Evolutionary conservation across 2,888 invertebrate species (phyloP), one percentile per base, ranked within the genome.

Genomic region (Drosophila cognata): DNA sequence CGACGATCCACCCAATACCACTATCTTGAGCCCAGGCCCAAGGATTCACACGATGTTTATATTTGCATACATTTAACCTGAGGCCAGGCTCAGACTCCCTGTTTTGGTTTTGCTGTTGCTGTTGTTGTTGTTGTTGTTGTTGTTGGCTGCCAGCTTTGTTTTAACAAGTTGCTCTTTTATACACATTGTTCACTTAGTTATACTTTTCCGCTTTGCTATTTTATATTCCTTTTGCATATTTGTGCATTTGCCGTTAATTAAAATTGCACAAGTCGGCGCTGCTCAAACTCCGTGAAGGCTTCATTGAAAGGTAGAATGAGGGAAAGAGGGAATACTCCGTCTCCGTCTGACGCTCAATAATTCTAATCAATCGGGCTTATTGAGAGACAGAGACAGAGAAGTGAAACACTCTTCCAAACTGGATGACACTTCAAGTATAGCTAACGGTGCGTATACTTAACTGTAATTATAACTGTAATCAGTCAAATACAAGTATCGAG

Each of bases 51-150:
- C 80, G 80, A 76, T 88, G 84, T 86, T 86, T 89, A 84, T 76
- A 86, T 86, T 87, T 89, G 89, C 86, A 87, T 87, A 87, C 77
- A 81, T 87, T 89, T 87, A 84, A 77, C 88, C 83, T 75, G 73
- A 67, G 84, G 88, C 83, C 62, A 70, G 64, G 88, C 79, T 77
- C 71, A 68, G 72, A 58, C 61, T 77, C 41, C 31, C 43, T 29
- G 41, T 25, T 28, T n/a, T 62, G 48, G 53, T 31, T 55, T 31
- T 55, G 46, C 4, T 56, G 46, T 38, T 11, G 28, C 11, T 61
- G 61, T 50, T 58, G 36, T 41, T 73, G 67, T 62, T 69, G 60
- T 64, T 65, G 58, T 58, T 61, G 38, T 62, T 68, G 55, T 67
- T 74, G 70, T 70, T 72, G 51, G 79, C 60, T 67, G 69, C 63